Conservation (phyloP, 2,888 invertebrate genomes). For the Plebejus melissa region DNA sequence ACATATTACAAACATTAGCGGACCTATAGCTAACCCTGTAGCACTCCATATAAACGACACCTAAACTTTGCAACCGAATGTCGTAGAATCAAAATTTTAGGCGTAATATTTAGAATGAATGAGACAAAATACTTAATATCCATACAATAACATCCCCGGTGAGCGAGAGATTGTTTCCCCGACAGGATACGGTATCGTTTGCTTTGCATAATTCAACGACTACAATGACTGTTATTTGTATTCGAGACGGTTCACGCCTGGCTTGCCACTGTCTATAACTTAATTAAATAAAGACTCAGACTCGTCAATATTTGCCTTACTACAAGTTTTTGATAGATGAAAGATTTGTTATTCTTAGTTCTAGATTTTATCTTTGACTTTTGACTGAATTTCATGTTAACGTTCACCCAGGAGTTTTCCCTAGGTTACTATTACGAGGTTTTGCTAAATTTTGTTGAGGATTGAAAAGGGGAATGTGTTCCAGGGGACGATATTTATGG, state of each 20-base stretch:
- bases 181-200: conserved; percentile 49
- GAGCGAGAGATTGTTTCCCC: conserved; percentile 57
- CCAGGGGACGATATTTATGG: too few relatives aligned
- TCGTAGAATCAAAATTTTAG: not conserved
- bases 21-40: not conserved
- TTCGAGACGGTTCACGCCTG: conserved; percentile 43
- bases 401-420: too few relatives aligned
- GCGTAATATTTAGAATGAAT: not conserved
- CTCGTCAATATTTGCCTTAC: too few relatives aligned
- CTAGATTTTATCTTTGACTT: too few relatives aligned
- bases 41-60: not conserved
- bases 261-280: conserved; percentile 3
- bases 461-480: not conserved
- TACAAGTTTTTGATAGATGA: too few relatives aligned
- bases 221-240: conserved; percentile 58
- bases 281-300: not conserved
- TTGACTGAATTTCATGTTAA: too few relatives aligned
- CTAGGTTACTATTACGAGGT: not conserved
- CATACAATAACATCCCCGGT: conserved; percentile 43
- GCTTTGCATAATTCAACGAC: conserved; percentile 49
- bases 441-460: not conserved
- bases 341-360: too few relatives aligned
- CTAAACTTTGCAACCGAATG: too few relatives aligned
- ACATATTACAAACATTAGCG: not conserved
- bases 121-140: not conserved